These are phyloP conservation scores for Andrena bucephala DNA, from an alignment of 2,888 invertebrate species.

Conservation along the genomic window DNA sequence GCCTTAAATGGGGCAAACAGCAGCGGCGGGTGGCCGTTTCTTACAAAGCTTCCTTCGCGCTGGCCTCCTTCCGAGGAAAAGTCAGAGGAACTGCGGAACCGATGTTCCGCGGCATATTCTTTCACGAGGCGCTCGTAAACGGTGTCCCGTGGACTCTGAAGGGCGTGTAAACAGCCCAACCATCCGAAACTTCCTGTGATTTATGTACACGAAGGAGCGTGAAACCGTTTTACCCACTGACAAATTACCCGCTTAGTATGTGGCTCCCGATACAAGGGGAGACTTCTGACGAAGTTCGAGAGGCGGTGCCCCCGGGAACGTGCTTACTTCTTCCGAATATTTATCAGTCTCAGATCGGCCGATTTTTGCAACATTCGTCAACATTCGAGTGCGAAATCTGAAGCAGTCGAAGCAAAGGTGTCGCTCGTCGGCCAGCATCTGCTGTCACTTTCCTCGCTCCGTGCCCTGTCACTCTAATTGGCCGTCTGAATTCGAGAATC, in stretches of 20 bases:
- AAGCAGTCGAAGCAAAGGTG: neutral
- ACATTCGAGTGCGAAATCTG: neutral
- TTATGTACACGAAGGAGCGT: slow-evolving; percentile 73
- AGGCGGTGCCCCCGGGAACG: neutral
- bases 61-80: slow-evolving; percentile 40
- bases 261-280: slow-evolving; percentile 24
- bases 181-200: slow-evolving; percentile 70
- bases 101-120: slow-evolving; percentile 34
- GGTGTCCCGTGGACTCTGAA: slow-evolving; percentile 65
- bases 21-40: slow-evolving; percentile 66
- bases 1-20: slow-evolving; percentile 72
- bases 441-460: slow-evolving; percentile 4
- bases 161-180: slow-evolving; percentile 74
- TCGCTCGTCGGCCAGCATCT: neutral
- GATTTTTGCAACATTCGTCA: neutral
- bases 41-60: slow-evolving; percentile 20
- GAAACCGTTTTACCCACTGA: slow-evolving; percentile 68
- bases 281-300: slow-evolving; percentile 7
- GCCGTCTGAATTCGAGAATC: slow-evolving; percentile 54
- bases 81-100: slow-evolving; percentile 49
- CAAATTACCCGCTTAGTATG: slow-evolving; percentile 74
- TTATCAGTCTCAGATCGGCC: slow-evolving; percentile 13
- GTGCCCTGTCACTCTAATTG: slow-evolving; percentile 53
- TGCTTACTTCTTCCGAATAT: slow-evolving; percentile 15
- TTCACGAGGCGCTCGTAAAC: slow-evolving; percentile 53